Evolutionary conservation across 2,113 vertebrate species (phyloP), one percentile per base, ranked within the genome.

Genomic region (Alligator mississippiensis): DNA sequence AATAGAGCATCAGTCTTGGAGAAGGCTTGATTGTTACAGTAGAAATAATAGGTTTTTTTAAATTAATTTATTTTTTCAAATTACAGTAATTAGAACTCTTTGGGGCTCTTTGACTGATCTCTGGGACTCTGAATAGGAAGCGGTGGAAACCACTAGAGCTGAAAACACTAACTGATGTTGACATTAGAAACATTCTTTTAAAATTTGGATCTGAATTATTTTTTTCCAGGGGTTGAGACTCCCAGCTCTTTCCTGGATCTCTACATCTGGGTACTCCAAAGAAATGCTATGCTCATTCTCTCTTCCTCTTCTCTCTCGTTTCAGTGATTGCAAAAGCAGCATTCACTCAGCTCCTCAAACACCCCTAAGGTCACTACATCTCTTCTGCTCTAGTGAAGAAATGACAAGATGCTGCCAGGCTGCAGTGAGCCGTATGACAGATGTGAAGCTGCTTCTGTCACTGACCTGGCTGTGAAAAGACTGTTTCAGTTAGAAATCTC

Each of bases 401-500:
- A 89, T 87, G 84, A 57, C 68, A 84, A 63, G 84, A 79, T 88
- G 9, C 2, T 21, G 58, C 61, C 78, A 80, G 84, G 25, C 84
- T 90, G 62, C 38, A 64, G 5, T 24, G 81, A 92, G 88, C 85
- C 38, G 1, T 38, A 62, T 6, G 9, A 59, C 91, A 0, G 0
- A 63, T 80, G 30, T 60, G 66, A 87, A 93, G 91, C 76, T 90
- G 66, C 80, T 90, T 62, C 87, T 94, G 93, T 87, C 78, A 24
- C 0, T 93, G 93, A 72, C 85, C 78, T 70, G 66, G 82, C 80
- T 89, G 70, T 86, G 94, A 83, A 93, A 61, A 61, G 75, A 72
- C 77, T 84, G 82, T 91, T 94, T 96, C 86, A 92, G 93, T 87
- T 95, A 85, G 85, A 90, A 95, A 78, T 68, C 79, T 95, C 89